Evolutionary conservation across 2,888 invertebrate genomes (phyloP).

Genomic region (Oligia strigilis): DNA sequence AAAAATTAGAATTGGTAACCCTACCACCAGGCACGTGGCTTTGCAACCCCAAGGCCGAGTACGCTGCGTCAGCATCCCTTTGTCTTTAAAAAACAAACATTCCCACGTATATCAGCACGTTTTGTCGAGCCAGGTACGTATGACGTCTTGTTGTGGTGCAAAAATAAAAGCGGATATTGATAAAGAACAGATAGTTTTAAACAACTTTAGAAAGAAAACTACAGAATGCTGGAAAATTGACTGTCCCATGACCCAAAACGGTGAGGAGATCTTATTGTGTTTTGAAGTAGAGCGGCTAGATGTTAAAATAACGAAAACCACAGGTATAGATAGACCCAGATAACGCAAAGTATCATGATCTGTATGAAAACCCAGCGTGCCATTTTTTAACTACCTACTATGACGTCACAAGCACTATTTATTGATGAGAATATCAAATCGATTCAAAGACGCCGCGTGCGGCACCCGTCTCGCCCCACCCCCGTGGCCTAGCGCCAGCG

Average conservation of each 20-base stretch:
- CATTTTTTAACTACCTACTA: too few species aligned
- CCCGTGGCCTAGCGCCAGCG: too few species aligned
- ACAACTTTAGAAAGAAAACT: neutral
- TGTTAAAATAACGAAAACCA: neutral
- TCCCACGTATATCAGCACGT: conserved; percentile 71
- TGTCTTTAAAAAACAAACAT: conserved; percentile 66
- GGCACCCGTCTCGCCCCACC: too few species aligned
- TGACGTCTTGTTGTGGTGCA: conserved; percentile 24
- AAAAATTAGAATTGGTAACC: too few species aligned
- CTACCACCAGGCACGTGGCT: too few species aligned
- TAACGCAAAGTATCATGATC: too few species aligned
- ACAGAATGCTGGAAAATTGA: neutral
- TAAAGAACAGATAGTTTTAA: neutral
- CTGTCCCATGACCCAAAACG: too few species aligned
- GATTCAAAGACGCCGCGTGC: too few species aligned
- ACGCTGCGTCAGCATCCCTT: neutral
- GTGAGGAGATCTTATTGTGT: neutral
- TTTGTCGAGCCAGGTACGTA: conserved; percentile 64
- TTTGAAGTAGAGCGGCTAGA: neutral
- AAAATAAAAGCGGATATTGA: neutral
- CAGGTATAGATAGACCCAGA: too few species aligned
- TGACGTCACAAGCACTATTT: too few species aligned
- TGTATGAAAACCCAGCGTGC: too few species aligned
- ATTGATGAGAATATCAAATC: too few species aligned
- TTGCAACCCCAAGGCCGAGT: neutral